Evolutionary conservation across 2,888 invertebrate species (phyloP).

Genomic region (Mesorhabditis sp.): DNA sequence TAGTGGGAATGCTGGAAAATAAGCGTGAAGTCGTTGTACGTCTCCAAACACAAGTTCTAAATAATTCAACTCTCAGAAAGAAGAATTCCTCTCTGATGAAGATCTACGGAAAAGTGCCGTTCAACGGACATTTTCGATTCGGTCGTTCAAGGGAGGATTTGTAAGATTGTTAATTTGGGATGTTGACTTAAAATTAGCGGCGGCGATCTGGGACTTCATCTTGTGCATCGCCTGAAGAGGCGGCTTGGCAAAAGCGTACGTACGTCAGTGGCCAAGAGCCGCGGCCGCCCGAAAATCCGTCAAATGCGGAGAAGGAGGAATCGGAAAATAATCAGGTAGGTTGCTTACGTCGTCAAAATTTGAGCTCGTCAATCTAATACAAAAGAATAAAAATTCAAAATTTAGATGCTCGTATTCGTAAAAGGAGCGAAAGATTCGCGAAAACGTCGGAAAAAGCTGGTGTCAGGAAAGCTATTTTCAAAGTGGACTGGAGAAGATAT

Average conservation of each 20-base stretch:
- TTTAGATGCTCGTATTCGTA: conserved; percentile 39
- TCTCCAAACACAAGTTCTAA: background rate
- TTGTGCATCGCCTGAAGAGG: conserved; percentile 35
- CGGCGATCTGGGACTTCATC: conserved; percentile 10
- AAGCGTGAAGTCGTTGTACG: conserved; percentile 10
- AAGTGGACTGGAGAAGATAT: conserved; percentile 55
- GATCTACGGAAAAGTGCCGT: conserved; percentile 38
- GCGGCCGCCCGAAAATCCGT: conserved; percentile 32
- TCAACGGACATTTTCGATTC: conserved; percentile 39
- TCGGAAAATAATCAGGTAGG: conserved; percentile 36
- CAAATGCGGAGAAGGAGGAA: conserved; percentile 33
- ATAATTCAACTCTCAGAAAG: background rate
- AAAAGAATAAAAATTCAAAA: conserved; percentile 1
- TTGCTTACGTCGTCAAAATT: background rate
- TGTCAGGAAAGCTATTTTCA: conserved; percentile 47
- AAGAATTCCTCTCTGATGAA: conserved; percentile 40
- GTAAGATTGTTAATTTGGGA: conserved; percentile 18
- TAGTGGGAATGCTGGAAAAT: conserved; percentile 31
- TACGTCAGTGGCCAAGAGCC: conserved; percentile 48
- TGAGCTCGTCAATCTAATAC: background rate
- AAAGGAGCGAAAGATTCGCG: conserved; percentile 30
- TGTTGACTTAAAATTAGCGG: background rate
- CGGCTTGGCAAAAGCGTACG: conserved; percentile 26
- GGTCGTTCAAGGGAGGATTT: conserved; percentile 35
- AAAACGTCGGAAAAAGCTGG: conserved; percentile 33